Evolutionary conservation across 2,888 invertebrate species (phyloP).

Genomic region (Nyleta sp.): DNA sequence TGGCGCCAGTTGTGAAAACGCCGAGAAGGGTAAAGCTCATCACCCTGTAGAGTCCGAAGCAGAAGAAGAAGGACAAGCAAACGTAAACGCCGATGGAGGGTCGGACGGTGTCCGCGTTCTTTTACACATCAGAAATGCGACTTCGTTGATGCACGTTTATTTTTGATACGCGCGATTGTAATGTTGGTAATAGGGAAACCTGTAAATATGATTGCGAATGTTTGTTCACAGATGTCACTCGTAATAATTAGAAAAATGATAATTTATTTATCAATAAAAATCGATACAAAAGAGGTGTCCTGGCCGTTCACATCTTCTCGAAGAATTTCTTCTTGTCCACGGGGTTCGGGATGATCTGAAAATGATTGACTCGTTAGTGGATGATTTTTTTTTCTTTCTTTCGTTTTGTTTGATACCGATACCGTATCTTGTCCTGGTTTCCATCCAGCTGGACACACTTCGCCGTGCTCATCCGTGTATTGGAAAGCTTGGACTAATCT

Average conservation of each 20-base stretch:
- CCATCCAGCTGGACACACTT: conserved; percentile 98
- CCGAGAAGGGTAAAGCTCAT: conserved; percentile 89
- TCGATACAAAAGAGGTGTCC: conserved; percentile 14
- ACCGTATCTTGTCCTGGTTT: conserved; percentile 97
- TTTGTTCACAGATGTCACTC: background rate
- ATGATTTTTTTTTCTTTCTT: too few species aligned
- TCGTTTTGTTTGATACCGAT: too few species aligned
- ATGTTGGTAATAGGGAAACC: background rate
- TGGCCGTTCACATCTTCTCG: conserved; percentile 79
- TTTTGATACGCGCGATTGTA: background rate
- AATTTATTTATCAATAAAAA: conserved; percentile 58
- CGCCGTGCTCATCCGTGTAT: conserved; percentile 95
- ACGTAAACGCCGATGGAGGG: too few species aligned
- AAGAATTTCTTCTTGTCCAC: conserved; percentile 92
- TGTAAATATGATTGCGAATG: conserved; percentile 6
- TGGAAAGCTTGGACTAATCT: conserved; percentile 97
- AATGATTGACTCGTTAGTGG: too few species aligned
- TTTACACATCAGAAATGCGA: too few species aligned
- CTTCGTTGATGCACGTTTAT: background rate
- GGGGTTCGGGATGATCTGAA: conserved; percentile 92
- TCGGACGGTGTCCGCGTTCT: too few species aligned
- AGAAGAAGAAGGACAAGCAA: conserved; percentile 83
- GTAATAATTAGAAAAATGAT: conserved; percentile 59
- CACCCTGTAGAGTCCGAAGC: conserved; percentile 91
- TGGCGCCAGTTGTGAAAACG: conserved; percentile 81